Evolutionary conservation across 2,113 vertebrate species (phyloP).

Genomic region (Ancistrus triradiatus): DNA sequence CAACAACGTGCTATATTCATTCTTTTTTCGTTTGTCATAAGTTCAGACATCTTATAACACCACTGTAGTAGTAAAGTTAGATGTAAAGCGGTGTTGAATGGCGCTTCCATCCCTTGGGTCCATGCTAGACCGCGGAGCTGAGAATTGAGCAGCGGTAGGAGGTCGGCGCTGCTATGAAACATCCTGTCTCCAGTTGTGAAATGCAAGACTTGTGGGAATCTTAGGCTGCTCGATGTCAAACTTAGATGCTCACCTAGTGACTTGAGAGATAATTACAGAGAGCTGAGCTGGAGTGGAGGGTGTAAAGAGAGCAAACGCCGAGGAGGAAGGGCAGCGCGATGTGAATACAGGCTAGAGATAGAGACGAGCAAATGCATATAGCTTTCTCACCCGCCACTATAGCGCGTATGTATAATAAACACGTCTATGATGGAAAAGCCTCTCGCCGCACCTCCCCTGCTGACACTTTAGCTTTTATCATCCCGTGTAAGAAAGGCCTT

Average conservation of each 20-base stretch:
- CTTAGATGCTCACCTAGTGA: constrained; percentile 25
- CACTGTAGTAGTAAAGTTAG: neutral
- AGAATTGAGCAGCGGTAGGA: constrained; percentile 5
- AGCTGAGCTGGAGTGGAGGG: constrained; percentile 17
- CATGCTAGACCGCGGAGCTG: neutral
- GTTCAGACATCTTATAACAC: neutral
- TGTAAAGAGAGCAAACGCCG: constrained; percentile 8
- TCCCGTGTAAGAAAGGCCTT: constrained; percentile 13
- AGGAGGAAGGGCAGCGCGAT: constrained; percentile 15
- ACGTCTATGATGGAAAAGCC: constrained; percentile 37
- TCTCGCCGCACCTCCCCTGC: constrained; percentile 20
- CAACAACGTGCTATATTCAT: too few relatives aligned
- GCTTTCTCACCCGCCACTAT: constrained; percentile 20
- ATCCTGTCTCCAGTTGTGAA: constrained; percentile 16
- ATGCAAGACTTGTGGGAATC: neutral
- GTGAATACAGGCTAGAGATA: constrained; percentile 15
- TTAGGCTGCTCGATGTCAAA: constrained; percentile 33
- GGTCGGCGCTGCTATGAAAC: constrained; percentile 3
- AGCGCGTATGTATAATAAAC: constrained; percentile 32
- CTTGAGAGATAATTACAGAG: constrained; percentile 45
- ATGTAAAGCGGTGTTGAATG: neutral
- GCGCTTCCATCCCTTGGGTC: neutral
- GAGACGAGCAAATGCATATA: neutral
- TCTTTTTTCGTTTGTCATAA: too few relatives aligned
- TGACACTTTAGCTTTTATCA: constrained; percentile 43